Percentiles rank a stretch among this genome's conserved stretches.
These are phyloP conservation scores for Syrista parreyssii DNA, from an alignment of 2,888 invertebrate genomes.

Conservation along the genomic window DNA sequence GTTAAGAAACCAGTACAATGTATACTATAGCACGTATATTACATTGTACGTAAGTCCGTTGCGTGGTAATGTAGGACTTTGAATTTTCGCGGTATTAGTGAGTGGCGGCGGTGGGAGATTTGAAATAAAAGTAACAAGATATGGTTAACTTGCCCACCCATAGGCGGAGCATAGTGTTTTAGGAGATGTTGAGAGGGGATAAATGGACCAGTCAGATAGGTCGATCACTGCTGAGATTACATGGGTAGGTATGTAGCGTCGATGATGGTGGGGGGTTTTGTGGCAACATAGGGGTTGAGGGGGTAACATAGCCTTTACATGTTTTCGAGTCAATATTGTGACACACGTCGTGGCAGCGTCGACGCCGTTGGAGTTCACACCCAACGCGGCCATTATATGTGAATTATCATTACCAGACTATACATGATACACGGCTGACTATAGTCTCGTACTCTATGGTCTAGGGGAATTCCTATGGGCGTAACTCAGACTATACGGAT, in stretches of 20 bases:
- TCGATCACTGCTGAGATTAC: not conserved
- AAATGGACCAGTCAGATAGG: not conserved
- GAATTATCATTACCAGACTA: not conserved
- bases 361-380: not conserved
- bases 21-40: not conserved
- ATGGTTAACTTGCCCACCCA: not conserved
- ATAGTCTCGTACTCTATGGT: not conserved
- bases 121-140: not conserved
- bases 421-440: not conserved
- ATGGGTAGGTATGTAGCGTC: not conserved
- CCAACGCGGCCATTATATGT: not conserved
- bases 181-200: not conserved
- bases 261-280: not conserved
- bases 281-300: not conserved
- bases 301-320: not conserved
- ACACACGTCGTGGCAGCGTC: slow-evolving; percentile 22
- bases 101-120: not conserved
- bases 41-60: not conserved
- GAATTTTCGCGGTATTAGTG: not conserved
- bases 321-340: slow-evolving; percentile 39
- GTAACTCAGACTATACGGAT: not conserved
- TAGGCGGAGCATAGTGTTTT: not conserved
- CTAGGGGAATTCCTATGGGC: not conserved
- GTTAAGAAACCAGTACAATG: not conserved
- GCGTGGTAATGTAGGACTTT: not conserved